These are phyloP conservation scores for Butorides virescens DNA, from an alignment of 2,113 vertebrate genomes.

Conservation along the genomic window DNA sequence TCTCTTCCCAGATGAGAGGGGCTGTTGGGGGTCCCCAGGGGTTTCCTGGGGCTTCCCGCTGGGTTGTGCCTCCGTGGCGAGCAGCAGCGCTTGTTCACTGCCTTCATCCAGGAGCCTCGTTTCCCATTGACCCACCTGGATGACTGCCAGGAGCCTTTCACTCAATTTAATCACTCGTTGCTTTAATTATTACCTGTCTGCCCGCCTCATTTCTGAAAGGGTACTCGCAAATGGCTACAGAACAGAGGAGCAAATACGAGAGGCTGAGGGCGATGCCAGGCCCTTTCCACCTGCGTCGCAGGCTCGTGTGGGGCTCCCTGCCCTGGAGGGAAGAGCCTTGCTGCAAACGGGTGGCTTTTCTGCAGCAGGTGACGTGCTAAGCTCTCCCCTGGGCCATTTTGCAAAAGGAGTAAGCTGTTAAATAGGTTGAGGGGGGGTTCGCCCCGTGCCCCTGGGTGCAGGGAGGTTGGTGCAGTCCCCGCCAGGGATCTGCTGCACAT, in stretches of 20 bases:
- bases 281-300: background rate
- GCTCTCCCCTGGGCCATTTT: background rate
- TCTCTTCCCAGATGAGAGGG: background rate
- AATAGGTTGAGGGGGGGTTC: background rate
- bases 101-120: background rate
- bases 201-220: background rate
- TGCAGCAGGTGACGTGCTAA: background rate
- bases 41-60: background rate
- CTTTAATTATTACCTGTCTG: slow-evolving; percentile 13
- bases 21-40: background rate
- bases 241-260: background rate
- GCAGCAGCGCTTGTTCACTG: background rate
- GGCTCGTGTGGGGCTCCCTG: accelerated
- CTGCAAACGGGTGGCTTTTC: background rate
- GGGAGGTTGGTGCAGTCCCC: background rate
- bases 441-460: background rate
- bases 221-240: accelerated
- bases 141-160: background rate
- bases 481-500: background rate
- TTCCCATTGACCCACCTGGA: slow-evolving; percentile 1
- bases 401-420: background rate
- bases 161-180: background rate
- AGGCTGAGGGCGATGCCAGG: background rate
- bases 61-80: accelerated
- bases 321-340: background rate